Evolutionary conservation across 2,888 invertebrate species (phyloP), one percentile per base, ranked within the genome.

Genomic region (Ptychoptera contaminata): DNA sequence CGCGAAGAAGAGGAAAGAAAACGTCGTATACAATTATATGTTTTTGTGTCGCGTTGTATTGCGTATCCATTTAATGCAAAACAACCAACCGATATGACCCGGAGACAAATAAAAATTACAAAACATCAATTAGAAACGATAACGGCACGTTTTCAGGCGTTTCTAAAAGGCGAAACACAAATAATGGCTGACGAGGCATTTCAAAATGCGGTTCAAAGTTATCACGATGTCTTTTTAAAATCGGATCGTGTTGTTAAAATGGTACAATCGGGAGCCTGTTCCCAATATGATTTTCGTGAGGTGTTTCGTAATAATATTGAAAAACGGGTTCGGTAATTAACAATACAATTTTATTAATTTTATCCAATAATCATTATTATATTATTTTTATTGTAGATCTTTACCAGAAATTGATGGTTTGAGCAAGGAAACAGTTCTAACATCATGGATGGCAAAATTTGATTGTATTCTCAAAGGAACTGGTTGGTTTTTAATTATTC

Each of bases 11-110:
- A 96, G 60, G 93, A 96, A 57, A 78, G 94, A 50, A 96, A 96
- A 63, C 78, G 83, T 49, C 79, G 91, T 48, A 79, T 98, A 47
- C 98, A 98, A 63, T 70, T 98, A 36, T 98, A 98, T 68, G 97
- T 99, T 52, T 98, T 98, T 66, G 90, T 98, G 52, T 92, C 96
- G 52, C 76, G 97, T 61, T 94, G 96, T 68, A 81, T 96, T 59
- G 92, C 98, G 8, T 97, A 98, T 70, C 97, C 97, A 8, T 98
- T 98, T 72, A 99, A 97, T 69, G 94, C 96, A 10, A 98, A 98
- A 68, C 97, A 97, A 63, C 93, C 94, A 1, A 94, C 93, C 8
- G 98, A 99, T 64, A 92, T 97, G 93, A 92, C 92, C 2, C 74
- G 87, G 57, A 72, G 97, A 50, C 93, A 94, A 63, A 83, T 87